Conservation (phyloP, 2,888 invertebrate genomes). For the Drosophila paranaensis region DNA sequence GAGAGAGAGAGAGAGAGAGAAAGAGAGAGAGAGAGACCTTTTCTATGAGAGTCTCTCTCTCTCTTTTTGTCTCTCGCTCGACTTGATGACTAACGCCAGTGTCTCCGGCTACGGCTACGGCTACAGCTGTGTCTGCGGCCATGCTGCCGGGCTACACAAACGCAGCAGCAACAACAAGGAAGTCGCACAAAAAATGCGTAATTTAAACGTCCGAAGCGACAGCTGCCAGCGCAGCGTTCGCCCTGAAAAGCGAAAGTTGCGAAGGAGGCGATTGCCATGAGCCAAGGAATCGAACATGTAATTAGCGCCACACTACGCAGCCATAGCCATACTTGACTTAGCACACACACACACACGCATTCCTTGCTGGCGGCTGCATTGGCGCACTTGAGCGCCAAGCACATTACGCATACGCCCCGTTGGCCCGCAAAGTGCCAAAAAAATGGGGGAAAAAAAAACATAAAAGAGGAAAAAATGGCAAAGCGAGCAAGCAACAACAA, state of each 20-base stretch:
- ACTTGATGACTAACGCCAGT: conserved; percentile 59
- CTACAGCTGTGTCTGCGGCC: conserved; percentile 27
- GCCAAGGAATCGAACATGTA: conserved; percentile 33
- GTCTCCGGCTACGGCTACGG: conserved; percentile 20
- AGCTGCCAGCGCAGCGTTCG: neutral
- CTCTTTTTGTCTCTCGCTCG: conserved; percentile 1
- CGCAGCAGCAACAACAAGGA: conserved; percentile 3
- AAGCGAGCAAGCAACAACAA: conserved; percentile 1
- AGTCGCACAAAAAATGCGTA: conserved; percentile 10
- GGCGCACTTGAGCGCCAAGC: conserved; percentile 69
- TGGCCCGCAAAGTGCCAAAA: conserved; percentile 45
- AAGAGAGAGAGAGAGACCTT: neutral
- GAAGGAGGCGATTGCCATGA: neutral
- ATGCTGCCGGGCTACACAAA: conserved; percentile 18
- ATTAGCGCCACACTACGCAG: conserved; percentile 20
- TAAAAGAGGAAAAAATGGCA: conserved; percentile 4
- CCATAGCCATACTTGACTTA: conserved; percentile 26
- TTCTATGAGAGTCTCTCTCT: neutral
- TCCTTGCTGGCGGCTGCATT: conserved; percentile 45
- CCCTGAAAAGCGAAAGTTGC: conserved; percentile 25
- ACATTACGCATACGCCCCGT: conserved; percentile 74
- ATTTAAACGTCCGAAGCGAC: neutral
- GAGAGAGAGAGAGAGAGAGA: neutral
- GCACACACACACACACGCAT: conserved; percentile 5
- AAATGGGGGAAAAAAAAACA: neutral